Evolutionary conservation across 2,113 vertebrate species (phyloP).

Genomic region (Carollia perspicillata): DNA sequence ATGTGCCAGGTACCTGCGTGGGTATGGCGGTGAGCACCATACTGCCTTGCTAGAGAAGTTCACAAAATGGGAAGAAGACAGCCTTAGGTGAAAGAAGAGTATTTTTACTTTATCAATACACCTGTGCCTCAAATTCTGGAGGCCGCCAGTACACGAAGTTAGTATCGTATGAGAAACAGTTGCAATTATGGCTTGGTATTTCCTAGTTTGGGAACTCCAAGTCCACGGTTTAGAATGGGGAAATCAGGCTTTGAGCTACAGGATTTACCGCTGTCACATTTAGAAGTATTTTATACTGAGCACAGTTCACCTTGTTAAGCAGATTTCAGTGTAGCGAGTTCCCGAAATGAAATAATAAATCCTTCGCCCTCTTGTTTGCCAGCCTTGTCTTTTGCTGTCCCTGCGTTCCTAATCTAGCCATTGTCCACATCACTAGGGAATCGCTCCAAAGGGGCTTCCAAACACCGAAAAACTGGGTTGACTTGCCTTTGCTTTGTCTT

Average conservation of each 20-base stretch:
- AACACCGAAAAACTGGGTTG: background rate
- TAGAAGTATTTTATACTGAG: background rate
- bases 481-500: background rate
- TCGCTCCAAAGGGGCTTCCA: background rate
- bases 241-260: background rate
- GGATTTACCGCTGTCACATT: background rate
- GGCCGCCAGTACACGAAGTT: background rate
- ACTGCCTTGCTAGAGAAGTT: background rate
- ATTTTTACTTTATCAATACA: background rate
- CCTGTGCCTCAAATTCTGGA: background rate
- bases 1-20: background rate
- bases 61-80: background rate
- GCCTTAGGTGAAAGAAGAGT: background rate
- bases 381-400: background rate
- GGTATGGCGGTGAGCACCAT: background rate
- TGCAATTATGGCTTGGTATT: background rate
- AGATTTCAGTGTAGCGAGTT: constrained; percentile 4
- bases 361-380: background rate
- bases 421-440: background rate
- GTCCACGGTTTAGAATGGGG: background rate
- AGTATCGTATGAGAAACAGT: background rate
- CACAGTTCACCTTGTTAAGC: background rate
- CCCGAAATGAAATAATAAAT: background rate
- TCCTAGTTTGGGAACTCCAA: background rate
- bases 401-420: background rate